phyloP scores from a whole-genome alignment of 2,113 vertebrate genomes.

The Pagrus major region DNA sequence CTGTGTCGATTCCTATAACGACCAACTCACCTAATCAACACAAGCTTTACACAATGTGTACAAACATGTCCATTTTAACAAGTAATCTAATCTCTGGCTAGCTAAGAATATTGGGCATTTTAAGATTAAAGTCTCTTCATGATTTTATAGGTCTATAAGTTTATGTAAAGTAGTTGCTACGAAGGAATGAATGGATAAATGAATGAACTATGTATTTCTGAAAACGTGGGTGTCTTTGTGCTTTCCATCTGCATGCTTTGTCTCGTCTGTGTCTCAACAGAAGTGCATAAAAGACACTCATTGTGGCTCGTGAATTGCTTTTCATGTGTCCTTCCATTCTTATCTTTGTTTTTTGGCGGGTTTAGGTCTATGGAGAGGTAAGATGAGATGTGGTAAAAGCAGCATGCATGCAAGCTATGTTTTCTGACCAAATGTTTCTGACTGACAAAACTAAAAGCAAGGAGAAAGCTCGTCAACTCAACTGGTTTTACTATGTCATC shows the following conservation, averaged over 20 bases:
- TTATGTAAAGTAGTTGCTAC: neutral
- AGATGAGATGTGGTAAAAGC: conserved; percentile 85
- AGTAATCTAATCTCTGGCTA: conserved; percentile 4
- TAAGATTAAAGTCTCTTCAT: neutral
- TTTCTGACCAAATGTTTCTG: no score
- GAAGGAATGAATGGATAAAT: neutral
- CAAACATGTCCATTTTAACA: conserved; percentile 39
- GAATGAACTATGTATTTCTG: neutral
- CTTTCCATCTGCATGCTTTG: conserved; percentile 37
- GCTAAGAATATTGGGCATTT: neutral
- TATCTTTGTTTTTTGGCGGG: conserved; percentile 86
- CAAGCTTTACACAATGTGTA: neutral
- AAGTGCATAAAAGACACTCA: conserved; percentile 12
- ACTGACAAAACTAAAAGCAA: conserved; percentile 35
- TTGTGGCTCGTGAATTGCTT: conserved; percentile 87
- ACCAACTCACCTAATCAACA: conserved; percentile 45
- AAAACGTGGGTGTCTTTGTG: neutral
- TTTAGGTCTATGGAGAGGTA: conserved; percentile 98
- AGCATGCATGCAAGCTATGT: conserved; percentile 79
- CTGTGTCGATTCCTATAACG: conserved; percentile 15
- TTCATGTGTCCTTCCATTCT: conserved; percentile 91
- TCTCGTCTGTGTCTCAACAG: conserved; percentile 10
- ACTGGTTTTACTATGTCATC: conserved; percentile 18
- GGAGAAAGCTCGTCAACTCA: conserved; percentile 24
- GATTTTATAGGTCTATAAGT: neutral